phyloP scores from a whole-genome alignment of 1,140 invertebrate genomes.

The Belonocnema kinseyi region DNA sequence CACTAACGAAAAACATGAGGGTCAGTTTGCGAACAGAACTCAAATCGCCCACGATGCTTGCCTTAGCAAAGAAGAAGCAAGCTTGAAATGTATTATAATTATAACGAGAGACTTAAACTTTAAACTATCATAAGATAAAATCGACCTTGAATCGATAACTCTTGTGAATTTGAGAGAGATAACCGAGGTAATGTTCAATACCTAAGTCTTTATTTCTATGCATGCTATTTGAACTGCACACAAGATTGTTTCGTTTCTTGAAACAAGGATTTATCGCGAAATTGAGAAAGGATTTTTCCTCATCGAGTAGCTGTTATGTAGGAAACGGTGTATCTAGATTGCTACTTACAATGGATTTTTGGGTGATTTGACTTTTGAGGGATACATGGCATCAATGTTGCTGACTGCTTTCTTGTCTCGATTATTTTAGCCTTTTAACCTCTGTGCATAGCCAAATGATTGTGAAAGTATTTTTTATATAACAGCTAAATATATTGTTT shows the following conservation, averaged over 20 bases:
- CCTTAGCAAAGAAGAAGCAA: constrained; percentile 60
- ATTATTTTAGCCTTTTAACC: constrained; percentile 54
- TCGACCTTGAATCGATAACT: not conserved
- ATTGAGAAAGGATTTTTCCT: not conserved
- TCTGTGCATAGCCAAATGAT: constrained; percentile 49
- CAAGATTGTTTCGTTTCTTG: constrained; percentile 35
- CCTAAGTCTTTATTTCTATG: constrained; percentile 11
- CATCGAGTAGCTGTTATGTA: not conserved
- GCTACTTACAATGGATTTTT: constrained; percentile 27
- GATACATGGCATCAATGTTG: not conserved
- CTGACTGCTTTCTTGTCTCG: not conserved
- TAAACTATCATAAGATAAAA: not conserved
- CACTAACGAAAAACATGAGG: constrained; percentile 77
- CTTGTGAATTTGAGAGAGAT: not conserved
- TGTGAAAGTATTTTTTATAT: constrained; percentile 57
- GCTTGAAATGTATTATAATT: constrained; percentile 46
- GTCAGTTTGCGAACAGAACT: constrained; percentile 79
- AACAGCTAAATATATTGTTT: constrained; percentile 42
- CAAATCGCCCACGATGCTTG: constrained; percentile 67
- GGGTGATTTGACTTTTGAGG: constrained; percentile 7
- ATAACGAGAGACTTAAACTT: constrained; percentile 7
- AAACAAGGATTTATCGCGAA: constrained; percentile 31
- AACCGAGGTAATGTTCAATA: constrained; percentile 28
- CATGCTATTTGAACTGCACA: constrained; percentile 6
- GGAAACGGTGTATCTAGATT: constrained; percentile 25